Base-by-base conservation (phyloP, 2,113 vertebrate species). In the Paramisgurnus dabryanus region DNA sequence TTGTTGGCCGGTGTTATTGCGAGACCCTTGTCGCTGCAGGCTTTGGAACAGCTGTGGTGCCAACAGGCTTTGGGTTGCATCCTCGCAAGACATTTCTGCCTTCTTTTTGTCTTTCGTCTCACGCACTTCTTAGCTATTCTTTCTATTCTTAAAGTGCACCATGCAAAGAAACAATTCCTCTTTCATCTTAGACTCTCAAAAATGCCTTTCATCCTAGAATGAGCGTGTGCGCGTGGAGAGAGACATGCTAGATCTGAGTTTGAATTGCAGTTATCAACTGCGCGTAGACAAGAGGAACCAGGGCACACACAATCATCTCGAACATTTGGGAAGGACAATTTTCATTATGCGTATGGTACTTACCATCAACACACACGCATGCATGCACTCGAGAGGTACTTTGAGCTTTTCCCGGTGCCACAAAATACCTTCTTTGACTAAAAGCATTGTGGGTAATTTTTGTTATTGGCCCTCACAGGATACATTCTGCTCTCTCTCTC, bases 171-270 rank as follows among this genome's bases (percentile, higher is more conserved):
- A 83, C 49, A 67, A 65, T 63, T 22, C 47, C 47, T 27, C 57
- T 83, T 70, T 80, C 72, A 76, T 76, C 71, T 76, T 39, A 45
- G n/a, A 10, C 55, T 55, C 58, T 61, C 57, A 66, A 58, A 80
- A 75, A 53, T 39, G 27, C n/a, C 80, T 67, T 80, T 73, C 77
- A 79, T 61, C 78, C 70, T 7, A 45, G 50, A 6, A 63, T 67
- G 79, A 55, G 49, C 55, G 13, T 74, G 69, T 50, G 40, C 18
- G 61, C 39, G 79, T 12, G 27, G 12, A n/a, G 22, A 57, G 53
- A 57, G 9, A n/a, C 49, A 64, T 63, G 4, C 43, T 43, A 39
- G 45, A 61, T 27, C 22, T 60, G 63, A 81, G 71, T 27, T 65
- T 67, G 49, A 53, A 72, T 80, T 65, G 71, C 67, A 18, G 58